These are phyloP conservation scores for Acleris cristana DNA, from an alignment of 2,888 invertebrate species.

Conservation along the genomic window DNA sequence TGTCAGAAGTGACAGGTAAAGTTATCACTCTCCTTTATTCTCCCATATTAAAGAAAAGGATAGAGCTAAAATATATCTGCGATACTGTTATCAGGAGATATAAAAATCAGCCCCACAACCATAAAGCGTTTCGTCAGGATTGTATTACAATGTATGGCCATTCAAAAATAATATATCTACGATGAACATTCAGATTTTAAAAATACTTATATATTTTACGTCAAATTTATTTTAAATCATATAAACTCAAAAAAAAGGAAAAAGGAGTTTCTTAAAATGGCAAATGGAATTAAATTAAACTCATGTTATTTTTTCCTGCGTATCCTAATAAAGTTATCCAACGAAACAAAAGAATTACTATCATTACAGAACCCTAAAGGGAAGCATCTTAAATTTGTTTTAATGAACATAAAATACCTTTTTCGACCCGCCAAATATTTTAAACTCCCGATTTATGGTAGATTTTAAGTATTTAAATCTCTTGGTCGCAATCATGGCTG, in stretches of 20 bases:
- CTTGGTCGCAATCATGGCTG: conserved; percentile 9
- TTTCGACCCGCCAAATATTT: conserved; percentile 31
- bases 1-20: no score
- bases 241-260: neutral
- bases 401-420: conserved; percentile 33
- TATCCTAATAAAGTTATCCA: neutral
- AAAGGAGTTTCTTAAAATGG: neutral
- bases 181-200: no score
- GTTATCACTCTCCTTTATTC: no score
- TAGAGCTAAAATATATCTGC: no score
- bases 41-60: no score
- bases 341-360: conserved; percentile 7
- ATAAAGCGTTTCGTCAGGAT: no score
- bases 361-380: conserved; percentile 23
- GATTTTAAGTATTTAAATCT: conserved; percentile 32
- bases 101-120: no score
- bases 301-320: neutral
- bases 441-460: conserved; percentile 31
- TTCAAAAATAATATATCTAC: no score
- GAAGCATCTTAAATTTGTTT: conserved; percentile 33
- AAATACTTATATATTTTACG: no score
- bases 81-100: no score
- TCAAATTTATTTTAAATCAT: neutral
- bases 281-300: no score
- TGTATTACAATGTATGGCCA: no score